Evolutionary conservation across 2,113 vertebrate genomes (phyloP).

Genomic region (Epinephelus cyanopodus): DNA sequence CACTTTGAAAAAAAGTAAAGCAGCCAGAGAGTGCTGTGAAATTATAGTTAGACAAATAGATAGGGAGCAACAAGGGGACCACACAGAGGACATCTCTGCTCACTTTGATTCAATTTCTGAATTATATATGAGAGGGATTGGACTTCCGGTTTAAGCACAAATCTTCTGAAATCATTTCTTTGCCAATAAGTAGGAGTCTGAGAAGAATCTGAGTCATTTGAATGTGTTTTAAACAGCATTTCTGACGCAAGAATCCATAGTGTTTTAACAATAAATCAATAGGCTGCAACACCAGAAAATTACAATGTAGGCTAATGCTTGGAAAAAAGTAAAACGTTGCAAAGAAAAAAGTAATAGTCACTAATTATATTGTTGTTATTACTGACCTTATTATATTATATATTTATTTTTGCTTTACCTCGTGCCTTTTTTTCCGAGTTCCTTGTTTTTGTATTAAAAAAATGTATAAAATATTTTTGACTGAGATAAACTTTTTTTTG

Average conservation of each 20-base stretch:
- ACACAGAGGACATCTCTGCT: background rate
- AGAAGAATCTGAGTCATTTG: background rate
- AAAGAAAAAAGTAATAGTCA: background rate
- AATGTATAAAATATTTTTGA: too few species aligned
- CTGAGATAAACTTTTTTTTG: too few species aligned
- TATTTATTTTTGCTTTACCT: too few species aligned
- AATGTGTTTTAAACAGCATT: background rate
- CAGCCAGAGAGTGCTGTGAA: constrained; percentile 20
- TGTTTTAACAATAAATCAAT: background rate
- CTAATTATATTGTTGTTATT: background rate
- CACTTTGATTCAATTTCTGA: background rate
- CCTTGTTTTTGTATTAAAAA: too few species aligned
- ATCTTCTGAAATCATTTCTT: background rate
- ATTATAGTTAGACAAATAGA: background rate
- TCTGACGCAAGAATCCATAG: background rate
- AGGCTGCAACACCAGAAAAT: background rate
- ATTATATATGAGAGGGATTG: background rate
- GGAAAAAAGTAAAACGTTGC: background rate
- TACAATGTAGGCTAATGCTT: background rate
- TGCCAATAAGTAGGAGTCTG: background rate
- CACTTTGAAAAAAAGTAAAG: constrained; percentile 10
- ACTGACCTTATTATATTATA: background rate
- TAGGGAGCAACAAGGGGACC: constrained; percentile 39
- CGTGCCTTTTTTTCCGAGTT: too few species aligned
- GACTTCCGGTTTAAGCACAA: background rate